phyloP scores from a whole-genome alignment of 2,113 vertebrate species.

The Platysternon megacephalum region DNA sequence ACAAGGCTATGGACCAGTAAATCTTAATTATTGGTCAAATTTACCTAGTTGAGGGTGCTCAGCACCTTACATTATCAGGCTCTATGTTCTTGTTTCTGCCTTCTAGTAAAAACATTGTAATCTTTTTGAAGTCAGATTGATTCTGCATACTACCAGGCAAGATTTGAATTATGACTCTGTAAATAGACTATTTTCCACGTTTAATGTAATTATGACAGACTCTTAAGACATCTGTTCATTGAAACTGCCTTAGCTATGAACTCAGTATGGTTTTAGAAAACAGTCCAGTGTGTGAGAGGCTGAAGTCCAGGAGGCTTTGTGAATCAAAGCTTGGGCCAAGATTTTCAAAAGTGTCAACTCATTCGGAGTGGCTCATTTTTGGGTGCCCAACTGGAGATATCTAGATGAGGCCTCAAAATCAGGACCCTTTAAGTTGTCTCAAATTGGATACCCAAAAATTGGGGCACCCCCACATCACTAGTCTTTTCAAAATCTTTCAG shows the following conservation, averaged over 20 bases:
- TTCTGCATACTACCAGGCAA: background rate
- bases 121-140: conserved; percentile 45
- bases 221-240: conserved; percentile 15
- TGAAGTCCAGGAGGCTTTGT: background rate
- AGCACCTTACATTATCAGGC: background rate
- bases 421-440: background rate
- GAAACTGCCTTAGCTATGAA: background rate
- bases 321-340: background rate
- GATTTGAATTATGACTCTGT: conserved; percentile 6
- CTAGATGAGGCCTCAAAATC: background rate
- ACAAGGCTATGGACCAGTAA: background rate
- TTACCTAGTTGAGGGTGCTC: background rate
- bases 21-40: background rate
- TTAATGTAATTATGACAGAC: conserved; percentile 27
- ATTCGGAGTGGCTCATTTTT: background rate
- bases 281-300: background rate
- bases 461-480: background rate
- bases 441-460: background rate
- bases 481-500: background rate
- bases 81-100: background rate
- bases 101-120: conserved; percentile 14
- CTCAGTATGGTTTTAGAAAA: background rate
- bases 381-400: background rate
- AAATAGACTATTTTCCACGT: conserved; percentile 36
- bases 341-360: background rate